Evolutionary conservation across 2,113 vertebrate species (phyloP).

Genomic region (Zosterops hypoxanthus): DNA sequence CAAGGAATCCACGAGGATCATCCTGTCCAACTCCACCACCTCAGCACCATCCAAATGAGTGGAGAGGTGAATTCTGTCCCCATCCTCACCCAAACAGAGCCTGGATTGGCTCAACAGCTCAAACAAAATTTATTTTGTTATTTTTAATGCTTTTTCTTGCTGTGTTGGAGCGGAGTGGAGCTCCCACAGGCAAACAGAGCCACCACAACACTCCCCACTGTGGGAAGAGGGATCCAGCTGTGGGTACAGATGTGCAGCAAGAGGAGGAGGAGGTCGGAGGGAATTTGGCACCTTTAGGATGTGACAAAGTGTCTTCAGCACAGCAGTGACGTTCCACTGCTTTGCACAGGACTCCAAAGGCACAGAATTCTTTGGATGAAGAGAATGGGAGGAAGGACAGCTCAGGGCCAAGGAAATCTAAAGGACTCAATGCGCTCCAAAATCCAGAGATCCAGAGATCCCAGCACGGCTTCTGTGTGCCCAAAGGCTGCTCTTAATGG

Average conservation of each 20-base stretch:
- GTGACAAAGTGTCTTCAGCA: accelerated
- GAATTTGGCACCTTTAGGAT: neutral
- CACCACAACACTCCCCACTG: accelerated
- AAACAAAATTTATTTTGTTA: accelerated
- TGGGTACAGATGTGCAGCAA: neutral
- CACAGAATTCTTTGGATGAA: neutral
- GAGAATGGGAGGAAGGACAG: neutral
- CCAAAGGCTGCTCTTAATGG: neutral
- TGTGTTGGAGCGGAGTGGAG: too few species aligned
- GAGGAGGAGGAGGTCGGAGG: neutral
- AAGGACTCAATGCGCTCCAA: accelerated
- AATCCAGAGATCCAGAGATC: neutral
- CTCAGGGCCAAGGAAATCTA: neutral
- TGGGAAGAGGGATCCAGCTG: neutral
- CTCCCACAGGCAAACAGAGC: neutral
- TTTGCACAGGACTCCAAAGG: neutral
- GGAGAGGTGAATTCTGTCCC: neutral
- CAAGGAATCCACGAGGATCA: neutral
- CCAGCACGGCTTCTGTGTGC: neutral
- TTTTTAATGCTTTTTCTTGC: neutral
- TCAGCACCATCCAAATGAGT: accelerated
- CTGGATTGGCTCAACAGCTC: neutral
- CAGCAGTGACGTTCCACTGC: accelerated
- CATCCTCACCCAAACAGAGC: neutral
- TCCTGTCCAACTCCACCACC: neutral